phyloP scores from a whole-genome alignment of 2,888 invertebrate genomes.

The Dione juno region DNA sequence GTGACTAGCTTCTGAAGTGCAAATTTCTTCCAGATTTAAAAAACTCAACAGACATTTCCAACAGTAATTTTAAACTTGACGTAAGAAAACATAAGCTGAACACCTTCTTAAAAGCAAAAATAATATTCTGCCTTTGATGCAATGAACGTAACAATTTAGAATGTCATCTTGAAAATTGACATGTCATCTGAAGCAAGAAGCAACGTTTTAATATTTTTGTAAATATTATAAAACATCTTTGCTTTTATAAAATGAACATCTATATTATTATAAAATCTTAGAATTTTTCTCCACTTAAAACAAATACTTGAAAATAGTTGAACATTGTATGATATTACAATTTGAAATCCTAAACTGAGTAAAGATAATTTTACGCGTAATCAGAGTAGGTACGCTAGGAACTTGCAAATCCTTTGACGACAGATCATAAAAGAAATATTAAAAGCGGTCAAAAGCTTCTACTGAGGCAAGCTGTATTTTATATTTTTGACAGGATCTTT shows the following conservation, averaged over 20 bases:
- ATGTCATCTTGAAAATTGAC: background rate
- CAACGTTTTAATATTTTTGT: background rate
- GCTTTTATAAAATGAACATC: background rate
- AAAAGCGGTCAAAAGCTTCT: constrained; percentile 13
- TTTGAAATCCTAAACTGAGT: background rate
- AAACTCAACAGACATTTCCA: constrained; percentile 6
- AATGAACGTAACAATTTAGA: background rate
- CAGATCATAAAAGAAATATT: constrained; percentile 19
- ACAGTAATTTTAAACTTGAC: constrained; percentile 6
- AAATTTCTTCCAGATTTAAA: background rate
- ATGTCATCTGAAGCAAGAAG: background rate
- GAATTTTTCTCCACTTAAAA: background rate
- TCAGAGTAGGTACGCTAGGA: background rate
- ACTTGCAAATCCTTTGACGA: constrained; percentile 17
- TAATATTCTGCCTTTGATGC: background rate
- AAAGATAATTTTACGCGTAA: background rate
- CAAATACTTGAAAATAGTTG: background rate
- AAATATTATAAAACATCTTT: background rate
- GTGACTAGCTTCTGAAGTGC: background rate
- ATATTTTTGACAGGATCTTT: constrained; percentile 60
- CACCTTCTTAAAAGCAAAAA: background rate
- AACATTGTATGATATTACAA: background rate
- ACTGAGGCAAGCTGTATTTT: constrained; percentile 39
- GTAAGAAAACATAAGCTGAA: background rate
- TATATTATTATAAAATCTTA: background rate